Evolutionary conservation across 2,888 invertebrate genomes (phyloP).

Genomic region (Apotomis turbidana): DNA sequence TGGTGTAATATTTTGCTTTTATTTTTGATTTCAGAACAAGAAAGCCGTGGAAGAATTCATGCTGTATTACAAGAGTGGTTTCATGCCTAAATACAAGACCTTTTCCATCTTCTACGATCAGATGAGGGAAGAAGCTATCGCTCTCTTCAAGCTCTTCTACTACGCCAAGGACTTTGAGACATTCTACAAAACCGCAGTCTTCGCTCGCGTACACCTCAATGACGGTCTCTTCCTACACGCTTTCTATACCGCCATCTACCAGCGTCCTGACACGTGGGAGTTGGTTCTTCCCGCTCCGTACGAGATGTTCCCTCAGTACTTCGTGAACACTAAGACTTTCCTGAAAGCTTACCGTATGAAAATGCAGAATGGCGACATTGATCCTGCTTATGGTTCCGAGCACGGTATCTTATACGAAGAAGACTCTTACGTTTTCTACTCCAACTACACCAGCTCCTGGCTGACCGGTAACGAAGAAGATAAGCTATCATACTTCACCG

Average conservation of each 20-base stretch:
- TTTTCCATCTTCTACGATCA: slow-evolving; percentile 80
- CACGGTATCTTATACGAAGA: slow-evolving; percentile 71
- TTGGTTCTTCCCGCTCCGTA: slow-evolving; percentile 87
- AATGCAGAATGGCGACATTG: slow-evolving; percentile 63
- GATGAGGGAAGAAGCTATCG: slow-evolving; percentile 76
- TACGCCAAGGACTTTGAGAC: slow-evolving; percentile 85
- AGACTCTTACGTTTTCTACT: slow-evolving; percentile 77
- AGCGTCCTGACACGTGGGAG: slow-evolving; percentile 83
- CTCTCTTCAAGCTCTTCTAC: slow-evolving; percentile 83
- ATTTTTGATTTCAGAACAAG: slow-evolving; percentile 60
- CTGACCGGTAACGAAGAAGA: slow-evolving; percentile 83
- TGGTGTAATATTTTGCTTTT: too few relatives aligned
- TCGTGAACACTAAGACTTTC: slow-evolving; percentile 84
- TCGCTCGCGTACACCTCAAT: slow-evolving; percentile 84
- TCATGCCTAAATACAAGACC: slow-evolving; percentile 74
- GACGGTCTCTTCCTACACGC: slow-evolving; percentile 86
- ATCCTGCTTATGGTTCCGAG: slow-evolving; percentile 61
- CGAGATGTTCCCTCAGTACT: slow-evolving; percentile 86
- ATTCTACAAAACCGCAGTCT: slow-evolving; percentile 84
- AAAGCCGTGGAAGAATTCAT: slow-evolving; percentile 74
- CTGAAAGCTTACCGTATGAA: slow-evolving; percentile 70
- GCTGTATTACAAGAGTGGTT: slow-evolving; percentile 68
- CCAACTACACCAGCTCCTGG: slow-evolving; percentile 83
- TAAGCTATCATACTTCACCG: slow-evolving; percentile 86
- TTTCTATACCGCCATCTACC: slow-evolving; percentile 83